Percentiles rank a stretch among this genome's conserved stretches.
phyloP scores from a whole-genome alignment of 2,888 invertebrate genomes.

The Lasioglossum marginatum region DNA sequence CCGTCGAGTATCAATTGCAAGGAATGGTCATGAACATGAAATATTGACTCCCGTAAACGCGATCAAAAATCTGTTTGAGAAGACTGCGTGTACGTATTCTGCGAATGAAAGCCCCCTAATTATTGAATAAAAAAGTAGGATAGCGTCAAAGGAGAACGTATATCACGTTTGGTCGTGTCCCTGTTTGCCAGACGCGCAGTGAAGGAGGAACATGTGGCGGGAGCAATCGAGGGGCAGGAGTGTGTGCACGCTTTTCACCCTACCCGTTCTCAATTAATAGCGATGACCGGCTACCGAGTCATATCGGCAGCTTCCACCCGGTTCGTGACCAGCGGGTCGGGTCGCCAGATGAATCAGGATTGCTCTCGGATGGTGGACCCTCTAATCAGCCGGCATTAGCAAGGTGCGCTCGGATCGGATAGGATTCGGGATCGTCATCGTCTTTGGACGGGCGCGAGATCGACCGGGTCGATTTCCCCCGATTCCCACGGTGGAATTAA shows the following conservation, averaged over 20 bases:
- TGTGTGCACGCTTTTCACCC: not conserved
- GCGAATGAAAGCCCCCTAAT: too few species aligned
- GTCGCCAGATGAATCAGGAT: constrained; percentile 2
- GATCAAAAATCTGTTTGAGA: too few species aligned
- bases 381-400: constrained; percentile 54
- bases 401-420: constrained; percentile 52
- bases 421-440: constrained; percentile 17
- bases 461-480: constrained; percentile 39
- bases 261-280: not conserved
- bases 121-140: too few species aligned
- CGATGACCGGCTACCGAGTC: not conserved
- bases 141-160: too few species aligned
- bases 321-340: not conserved
- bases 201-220: not conserved
- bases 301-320: not conserved
- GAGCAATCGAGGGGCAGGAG: not conserved
- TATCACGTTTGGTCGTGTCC: too few species aligned
- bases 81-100: too few species aligned
- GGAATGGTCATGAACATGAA: too few species aligned
- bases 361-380: not conserved
- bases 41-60: too few species aligned
- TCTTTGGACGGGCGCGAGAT: not conserved
- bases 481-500: constrained; percentile 82
- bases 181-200: not conserved
- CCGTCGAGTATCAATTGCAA: too few species aligned